Evolutionary conservation across 2,888 invertebrate genomes (phyloP).

Genomic region (Trachelus troglodyta): DNA sequence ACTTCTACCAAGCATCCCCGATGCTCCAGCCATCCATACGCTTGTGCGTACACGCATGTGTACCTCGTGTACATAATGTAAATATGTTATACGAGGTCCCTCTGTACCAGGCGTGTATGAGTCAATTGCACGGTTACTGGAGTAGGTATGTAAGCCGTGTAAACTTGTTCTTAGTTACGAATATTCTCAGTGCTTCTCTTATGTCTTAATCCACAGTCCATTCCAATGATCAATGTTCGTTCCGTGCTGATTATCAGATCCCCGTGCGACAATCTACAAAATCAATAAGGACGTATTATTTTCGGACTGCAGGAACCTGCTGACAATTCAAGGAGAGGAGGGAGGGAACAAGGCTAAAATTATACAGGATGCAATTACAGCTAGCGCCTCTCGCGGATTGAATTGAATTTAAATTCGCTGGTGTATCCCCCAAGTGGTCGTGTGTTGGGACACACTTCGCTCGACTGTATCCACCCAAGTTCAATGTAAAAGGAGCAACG

Average conservation of each 20-base stretch:
- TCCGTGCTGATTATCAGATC: no score
- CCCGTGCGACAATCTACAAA: neutral
- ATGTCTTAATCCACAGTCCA: neutral
- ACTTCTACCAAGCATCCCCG: neutral
- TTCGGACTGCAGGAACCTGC: neutral
- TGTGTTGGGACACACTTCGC: constrained; percentile 57
- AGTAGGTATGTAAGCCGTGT: neutral
- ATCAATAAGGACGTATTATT: neutral
- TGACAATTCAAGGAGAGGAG: neutral
- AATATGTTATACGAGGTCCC: neutral
- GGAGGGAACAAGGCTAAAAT: neutral
- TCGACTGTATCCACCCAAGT: constrained; percentile 22
- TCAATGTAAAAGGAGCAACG: constrained; percentile 3
- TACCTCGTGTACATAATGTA: neutral
- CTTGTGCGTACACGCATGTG: neutral
- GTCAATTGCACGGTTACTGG: neutral
- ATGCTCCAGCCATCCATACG: neutral
- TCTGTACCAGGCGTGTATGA: neutral
- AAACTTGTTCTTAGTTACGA: neutral
- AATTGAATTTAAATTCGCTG: constrained; percentile 40
- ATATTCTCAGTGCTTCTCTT: neutral
- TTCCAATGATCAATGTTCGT: neutral
- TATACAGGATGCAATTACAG: neutral
- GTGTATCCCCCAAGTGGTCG: constrained; percentile 45
- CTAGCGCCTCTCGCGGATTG: neutral